Percentiles rank a stretch among this genome's conserved stretches.
Conservation (phyloP, 2,113 vertebrate species). For the Anarhynchus alexandrinus region DNA sequence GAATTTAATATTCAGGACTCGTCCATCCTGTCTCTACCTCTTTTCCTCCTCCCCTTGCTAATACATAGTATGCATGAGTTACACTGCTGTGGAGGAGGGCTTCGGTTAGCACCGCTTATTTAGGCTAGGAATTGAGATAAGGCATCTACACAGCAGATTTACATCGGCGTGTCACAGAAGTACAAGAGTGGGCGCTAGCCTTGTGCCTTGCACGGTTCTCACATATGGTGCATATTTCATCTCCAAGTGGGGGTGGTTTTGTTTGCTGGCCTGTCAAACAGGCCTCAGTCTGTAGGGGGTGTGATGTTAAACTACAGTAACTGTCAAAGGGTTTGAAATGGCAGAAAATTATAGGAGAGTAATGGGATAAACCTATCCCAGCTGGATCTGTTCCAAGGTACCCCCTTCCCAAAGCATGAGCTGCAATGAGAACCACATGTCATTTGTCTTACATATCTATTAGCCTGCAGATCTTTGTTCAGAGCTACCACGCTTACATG, state of each 20-base stretch:
- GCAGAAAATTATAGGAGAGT: slow-evolving; percentile 62
- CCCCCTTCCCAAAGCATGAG: slow-evolving; percentile 42
- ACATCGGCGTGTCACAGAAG: background rate
- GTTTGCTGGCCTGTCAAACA: slow-evolving; percentile 39
- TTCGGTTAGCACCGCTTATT: rapidly evolving
- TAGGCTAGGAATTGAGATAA: background rate
- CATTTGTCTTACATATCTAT: slow-evolving; percentile 61
- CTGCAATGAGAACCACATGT: slow-evolving; percentile 66
- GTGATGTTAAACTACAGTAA: slow-evolving; percentile 62
- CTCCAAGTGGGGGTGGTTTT: slow-evolving; percentile 21
- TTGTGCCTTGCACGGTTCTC: background rate
- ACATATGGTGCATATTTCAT: slow-evolving; percentile 33
- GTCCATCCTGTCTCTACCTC: slow-evolving; percentile 20
- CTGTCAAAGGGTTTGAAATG: slow-evolving; percentile 54
- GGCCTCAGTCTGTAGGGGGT: slow-evolving; percentile 54
- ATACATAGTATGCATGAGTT: background rate
- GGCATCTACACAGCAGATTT: background rate
- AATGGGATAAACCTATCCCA: slow-evolving; percentile 64
- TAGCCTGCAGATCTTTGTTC: slow-evolving; percentile 58
- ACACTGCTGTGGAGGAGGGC: background rate
- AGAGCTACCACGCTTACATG: slow-evolving; percentile 48
- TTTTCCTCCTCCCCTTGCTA: background rate
- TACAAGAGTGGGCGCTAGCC: background rate
- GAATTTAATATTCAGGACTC: slow-evolving; percentile 40
- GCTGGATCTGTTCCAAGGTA: slow-evolving; percentile 42